Base-by-base conservation (phyloP, 2,888 invertebrate genomes). In the Thyatira batis region DNA sequence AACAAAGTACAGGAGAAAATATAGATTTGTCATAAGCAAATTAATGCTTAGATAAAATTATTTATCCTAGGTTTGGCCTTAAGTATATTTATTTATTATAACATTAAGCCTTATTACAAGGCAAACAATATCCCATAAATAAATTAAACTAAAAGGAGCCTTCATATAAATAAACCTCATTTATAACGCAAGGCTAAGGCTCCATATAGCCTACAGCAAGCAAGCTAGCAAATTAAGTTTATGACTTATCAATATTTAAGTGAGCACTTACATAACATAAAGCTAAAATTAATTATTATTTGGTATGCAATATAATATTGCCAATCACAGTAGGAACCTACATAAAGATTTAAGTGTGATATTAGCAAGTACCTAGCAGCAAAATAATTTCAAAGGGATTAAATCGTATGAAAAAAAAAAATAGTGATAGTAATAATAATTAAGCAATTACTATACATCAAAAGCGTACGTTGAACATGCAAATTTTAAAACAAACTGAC, bases 351-450 rank as follows among this genome's bases (percentile, higher is more conserved):
- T n/a, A 39, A 13, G 17, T 17, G 39, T 39, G 39, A 39, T 39
- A 17, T 17, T 2, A 17, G 39, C 6, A 4, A 6, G 23, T 17
- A 33, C 8, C 39, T 39, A 39, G 6, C 30, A 48, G 39, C 54
- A 53, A 63, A 69, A 57, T 49, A 54, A 1, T 39, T 44, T 9
- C 51, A 63, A 67, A 63, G 70, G n/a, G n/a, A n/a, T n/a, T n/a
- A n/a, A n/a, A n/a, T n/a, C n/a, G n/a, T n/a, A n/a, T n/a, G n/a
- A n/a, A n/a, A n/a, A n/a, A n/a, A n/a, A n/a, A n/a, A n/a, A n/a
- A n/a, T n/a, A n/a, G n/a, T n/a, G n/a, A n/a, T n/a, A n/a, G n/a
- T n/a, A n/a, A n/a, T n/a, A n/a, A n/a, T n/a, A n/a, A n/a, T n/a
- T n/a, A n/a, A n/a, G n/a, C n/a, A n/a, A n/a, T n/a, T 58, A 51